A percentile compares a stretch with the other conserved stretches of the same genome.
These are phyloP conservation scores for Eubucco bourcierii DNA, from an alignment of 2,113 vertebrate species.

Conservation along the genomic window DNA sequence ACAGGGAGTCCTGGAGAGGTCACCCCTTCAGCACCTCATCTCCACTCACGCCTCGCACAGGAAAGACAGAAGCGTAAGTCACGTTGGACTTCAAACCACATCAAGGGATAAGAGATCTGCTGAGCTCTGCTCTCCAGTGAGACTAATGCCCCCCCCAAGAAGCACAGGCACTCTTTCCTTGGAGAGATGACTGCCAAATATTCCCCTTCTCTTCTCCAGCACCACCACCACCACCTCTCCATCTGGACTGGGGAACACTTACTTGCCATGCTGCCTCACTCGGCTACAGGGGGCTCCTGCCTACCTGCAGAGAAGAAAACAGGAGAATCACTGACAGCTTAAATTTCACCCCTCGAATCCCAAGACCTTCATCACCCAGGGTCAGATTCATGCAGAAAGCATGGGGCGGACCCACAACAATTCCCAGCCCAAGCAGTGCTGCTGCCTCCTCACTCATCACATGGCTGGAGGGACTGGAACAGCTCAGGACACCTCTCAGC, in stretches of 20 bases:
- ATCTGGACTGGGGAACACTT: conserved; percentile 29
- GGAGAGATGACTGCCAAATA: background rate
- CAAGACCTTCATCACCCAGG: background rate
- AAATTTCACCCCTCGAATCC: background rate
- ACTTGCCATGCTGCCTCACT: conserved; percentile 76
- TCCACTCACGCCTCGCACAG: background rate
- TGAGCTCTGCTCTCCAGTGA: background rate
- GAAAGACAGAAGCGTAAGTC: background rate
- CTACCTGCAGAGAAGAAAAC: conserved; percentile 70
- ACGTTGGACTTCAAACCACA: background rate
- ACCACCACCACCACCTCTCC: background rate
- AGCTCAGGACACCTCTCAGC: background rate
- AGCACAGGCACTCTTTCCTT: background rate
- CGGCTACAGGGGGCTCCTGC: background rate
- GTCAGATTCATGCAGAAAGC: background rate
- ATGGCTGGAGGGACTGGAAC: background rate
- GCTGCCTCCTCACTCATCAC: background rate
- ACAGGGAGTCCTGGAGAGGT: fast-evolving
- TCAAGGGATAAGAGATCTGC: fast-evolving
- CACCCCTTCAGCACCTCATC: background rate
- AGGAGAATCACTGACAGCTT: conserved; percentile 18
- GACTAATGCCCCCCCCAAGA: background rate
- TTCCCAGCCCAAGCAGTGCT: background rate
- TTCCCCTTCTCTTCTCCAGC: background rate
- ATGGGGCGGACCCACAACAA: fast-evolving